Percentiles rank a stretch among this genome's conserved stretches.
Conservation (phyloP, 2,888 invertebrate genomes). For the Coleophora deauratella region DNA sequence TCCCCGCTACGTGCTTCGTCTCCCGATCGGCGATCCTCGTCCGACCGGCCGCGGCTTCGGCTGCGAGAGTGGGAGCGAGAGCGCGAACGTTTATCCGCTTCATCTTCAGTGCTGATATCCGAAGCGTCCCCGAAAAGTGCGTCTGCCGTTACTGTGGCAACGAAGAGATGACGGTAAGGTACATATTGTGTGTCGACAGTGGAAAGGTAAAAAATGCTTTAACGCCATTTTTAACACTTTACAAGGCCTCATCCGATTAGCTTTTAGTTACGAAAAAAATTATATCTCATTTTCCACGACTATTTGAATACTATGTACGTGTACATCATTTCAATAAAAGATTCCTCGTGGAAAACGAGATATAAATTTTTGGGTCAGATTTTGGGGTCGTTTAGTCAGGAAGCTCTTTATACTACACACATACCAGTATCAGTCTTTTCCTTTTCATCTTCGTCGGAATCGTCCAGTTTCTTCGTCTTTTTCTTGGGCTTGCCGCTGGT, state of each 20-base stretch:
- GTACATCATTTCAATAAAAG: too few relatives aligned
- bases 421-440: conserved; percentile 50
- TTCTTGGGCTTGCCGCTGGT: conserved; percentile 55
- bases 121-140: conserved; percentile 95
- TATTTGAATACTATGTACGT: too few relatives aligned
- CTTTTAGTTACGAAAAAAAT: too few relatives aligned
- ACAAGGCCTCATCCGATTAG: background rate
- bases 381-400: too few relatives aligned
- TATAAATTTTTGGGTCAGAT: too few relatives aligned
- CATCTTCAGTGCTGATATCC: conserved; percentile 92
- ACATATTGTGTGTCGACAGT: too few relatives aligned
- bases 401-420: too few relatives aligned
- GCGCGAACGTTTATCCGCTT: conserved; percentile 55
- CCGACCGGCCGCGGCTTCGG: conserved; percentile 36
- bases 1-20: conserved; percentile 65
- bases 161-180: too few relatives aligned
- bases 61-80: conserved; percentile 31
- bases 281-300: too few relatives aligned
- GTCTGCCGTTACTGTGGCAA: conserved; percentile 78
- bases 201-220: background rate
- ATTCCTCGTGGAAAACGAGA: too few relatives aligned
- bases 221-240: background rate
- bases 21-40: conserved; percentile 54
- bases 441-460: conserved; percentile 79
- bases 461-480: conserved; percentile 75